Evolutionary conservation across 2,888 invertebrate species (phyloP).

Genomic region (Chrysopilus asiliformis): DNA sequence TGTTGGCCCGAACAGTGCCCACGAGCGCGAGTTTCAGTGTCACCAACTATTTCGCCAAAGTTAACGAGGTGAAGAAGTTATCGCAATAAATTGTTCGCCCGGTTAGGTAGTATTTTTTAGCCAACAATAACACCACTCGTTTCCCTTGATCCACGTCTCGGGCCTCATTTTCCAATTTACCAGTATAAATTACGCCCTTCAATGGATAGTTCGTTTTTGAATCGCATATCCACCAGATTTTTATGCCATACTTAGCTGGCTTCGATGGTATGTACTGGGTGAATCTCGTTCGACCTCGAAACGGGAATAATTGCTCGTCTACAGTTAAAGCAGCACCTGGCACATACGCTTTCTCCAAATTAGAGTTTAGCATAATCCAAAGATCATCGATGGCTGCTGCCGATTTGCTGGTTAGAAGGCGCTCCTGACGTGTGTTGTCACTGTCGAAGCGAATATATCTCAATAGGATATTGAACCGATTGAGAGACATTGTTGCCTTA

Average conservation of each 20-base stretch:
- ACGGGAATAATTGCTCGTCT: constrained; percentile 1
- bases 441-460: constrained; percentile 1
- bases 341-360: constrained; percentile 19
- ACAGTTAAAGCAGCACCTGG: constrained; percentile 13
- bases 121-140: constrained; percentile 4
- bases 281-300: constrained; percentile 17
- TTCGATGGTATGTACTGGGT: constrained; percentile 21
- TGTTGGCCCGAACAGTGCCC: neutral
- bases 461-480: too few relatives aligned
- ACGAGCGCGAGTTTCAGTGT: neutral
- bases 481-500: too few relatives aligned
- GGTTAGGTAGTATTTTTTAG: neutral
- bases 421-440: neutral
- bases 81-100: constrained; percentile 3
- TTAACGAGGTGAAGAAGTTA: constrained; percentile 5
- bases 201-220: constrained; percentile 19
- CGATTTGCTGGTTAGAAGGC: neutral
- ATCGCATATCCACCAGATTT: constrained; percentile 23
- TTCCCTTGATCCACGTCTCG: constrained; percentile 8
- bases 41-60: constrained; percentile 1
- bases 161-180: constrained; percentile 3
- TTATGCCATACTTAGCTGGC: constrained; percentile 21
- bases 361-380: constrained; percentile 23
- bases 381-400: constrained; percentile 17
- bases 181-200: constrained; percentile 17